Evolutionary conservation across 2,797 vertebrate species (phyloP), one percentile per base, ranked within the genome.

Genomic region (Siniperca undulata): DNA sequence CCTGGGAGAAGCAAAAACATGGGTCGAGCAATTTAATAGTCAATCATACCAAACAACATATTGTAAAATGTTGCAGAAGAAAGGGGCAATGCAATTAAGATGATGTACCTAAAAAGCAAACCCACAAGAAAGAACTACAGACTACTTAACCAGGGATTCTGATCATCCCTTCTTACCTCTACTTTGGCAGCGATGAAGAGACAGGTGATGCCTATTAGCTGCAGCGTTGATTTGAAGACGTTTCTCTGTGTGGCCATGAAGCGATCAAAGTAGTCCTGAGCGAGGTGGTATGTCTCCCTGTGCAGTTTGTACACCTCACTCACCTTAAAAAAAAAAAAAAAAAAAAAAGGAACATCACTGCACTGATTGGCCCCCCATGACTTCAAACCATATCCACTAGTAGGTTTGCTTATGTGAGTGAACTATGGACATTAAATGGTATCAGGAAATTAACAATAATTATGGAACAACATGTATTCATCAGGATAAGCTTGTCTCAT

Each of bases 151-250:
- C 14, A 40, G 53, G 16, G 8, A 14, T 11, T 60, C 36, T 20
- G 16, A 3, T 20, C n/a, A 16, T 38, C 16, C 36, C 12, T 3
- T 22, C 56, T 38, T 79, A 98, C 98, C 96, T 99, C 99, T 7
- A 99, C 95, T 92, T 99, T 99, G 85, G 98, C 97, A 81, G 98
- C 98, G 50, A 99, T 97, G 90, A 99, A 99, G 74, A 99, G 95
- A 85, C 97, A 96, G 5, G 97, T 96, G 83, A 99, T 98, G 68
- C 99, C 99, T 46, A 99, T 97, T 80, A 99, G 98, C 90, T 99
- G 99, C 86, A 99, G 91, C 13, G 96, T 96, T 0, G 97, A 97
- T 90, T 99, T 99, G 67, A 97, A 95, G 58, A 99, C 92, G 16
- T 98, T 96, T 44, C 95, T 96, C 88, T 99, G 97, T 0, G 97